Evolutionary conservation across 2,888 invertebrate species (phyloP), one percentile per base, ranked within the genome.

Genomic region (Ennomos erosarius): DNA sequence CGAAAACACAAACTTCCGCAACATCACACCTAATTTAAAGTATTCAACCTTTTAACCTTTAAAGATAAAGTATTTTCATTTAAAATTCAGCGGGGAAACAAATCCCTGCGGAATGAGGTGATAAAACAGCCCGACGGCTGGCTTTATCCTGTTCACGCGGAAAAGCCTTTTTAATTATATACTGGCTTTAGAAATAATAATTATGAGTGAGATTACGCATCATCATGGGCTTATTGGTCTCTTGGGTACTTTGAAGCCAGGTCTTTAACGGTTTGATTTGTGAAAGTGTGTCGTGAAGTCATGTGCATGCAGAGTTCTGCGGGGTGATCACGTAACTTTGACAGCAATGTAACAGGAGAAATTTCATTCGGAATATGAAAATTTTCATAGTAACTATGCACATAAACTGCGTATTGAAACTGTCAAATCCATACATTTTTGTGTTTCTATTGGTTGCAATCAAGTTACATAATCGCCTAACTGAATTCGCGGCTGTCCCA

Each of bases 11-110:
- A 12, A 59, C 51, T 47, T 46, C 45, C 39, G 49, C 50, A 64
- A 56, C 53, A 63, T 62, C 55, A 49, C 12, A 55, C 40, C 50
- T 54, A 62, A 58, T 62, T 44, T 58, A 53, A 54, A 51, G 37
- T 49, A 46, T 48, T 34, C 59, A 57, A 48, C 58, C 53, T 58
- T 64, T 67, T 59, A 60, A 56, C 62, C 62, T 67, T 61, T 59
- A 59, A 69, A 75, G 1, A 76, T 76, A 73, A 76, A 67, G 60
- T 59, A 76, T 73, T 70, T 65, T 68, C 69, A 74, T 79, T 79
- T 72, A 73, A 78, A 78, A 79, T 80, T 79, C 71, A 68, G 56
- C 57, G 57, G 54, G 62, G 57, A 62, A 70, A 70, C 64, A 69
- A 78, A 74, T 71, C 73, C 69, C 60, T 48, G 49, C 65, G 56